Conservation (phyloP, 1,140 invertebrate species). For the Colletes gigas region DNA sequence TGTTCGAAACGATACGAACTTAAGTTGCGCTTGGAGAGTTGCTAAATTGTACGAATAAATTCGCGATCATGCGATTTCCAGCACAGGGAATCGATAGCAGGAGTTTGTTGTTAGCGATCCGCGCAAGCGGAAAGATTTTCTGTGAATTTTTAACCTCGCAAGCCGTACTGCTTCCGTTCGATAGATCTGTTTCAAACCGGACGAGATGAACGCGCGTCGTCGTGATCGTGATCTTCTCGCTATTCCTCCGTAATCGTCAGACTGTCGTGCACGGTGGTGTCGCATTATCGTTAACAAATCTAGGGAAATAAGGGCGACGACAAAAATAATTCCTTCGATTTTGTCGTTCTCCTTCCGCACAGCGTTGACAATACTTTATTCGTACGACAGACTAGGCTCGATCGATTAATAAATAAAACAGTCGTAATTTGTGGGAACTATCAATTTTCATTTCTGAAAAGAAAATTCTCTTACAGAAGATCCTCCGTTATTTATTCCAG, state of each 20-base stretch:
- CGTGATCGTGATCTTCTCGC: conserved; percentile 7
- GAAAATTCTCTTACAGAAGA: too few species aligned
- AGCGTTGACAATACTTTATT: conserved; percentile 28
- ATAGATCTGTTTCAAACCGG: neutral
- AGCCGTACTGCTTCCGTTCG: conserved; percentile 7
- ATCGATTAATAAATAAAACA: neutral
- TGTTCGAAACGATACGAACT: neutral
- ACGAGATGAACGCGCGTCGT: neutral
- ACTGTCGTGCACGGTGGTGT: conserved; percentile 6
- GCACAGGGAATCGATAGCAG: neutral
- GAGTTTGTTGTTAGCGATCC: neutral
- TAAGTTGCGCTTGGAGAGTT: neutral
- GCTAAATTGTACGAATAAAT: neutral
- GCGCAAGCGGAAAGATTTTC: neutral
- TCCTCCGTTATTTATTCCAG: too few species aligned
- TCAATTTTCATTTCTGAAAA: neutral
- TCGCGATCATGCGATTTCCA: too few species aligned
- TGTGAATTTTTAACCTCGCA: conserved; percentile 7
- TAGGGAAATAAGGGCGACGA: neutral
- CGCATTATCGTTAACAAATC: conserved; percentile 5
- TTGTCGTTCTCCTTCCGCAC: conserved; percentile 30
- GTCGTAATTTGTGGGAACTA: neutral
- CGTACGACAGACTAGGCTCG: neutral
- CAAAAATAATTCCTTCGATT: conserved; percentile 5
- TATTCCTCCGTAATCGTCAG: neutral